Evolutionary conservation across 2,113 vertebrate species (phyloP).

Genomic region (Cyphomyrus discorhynchus): DNA sequence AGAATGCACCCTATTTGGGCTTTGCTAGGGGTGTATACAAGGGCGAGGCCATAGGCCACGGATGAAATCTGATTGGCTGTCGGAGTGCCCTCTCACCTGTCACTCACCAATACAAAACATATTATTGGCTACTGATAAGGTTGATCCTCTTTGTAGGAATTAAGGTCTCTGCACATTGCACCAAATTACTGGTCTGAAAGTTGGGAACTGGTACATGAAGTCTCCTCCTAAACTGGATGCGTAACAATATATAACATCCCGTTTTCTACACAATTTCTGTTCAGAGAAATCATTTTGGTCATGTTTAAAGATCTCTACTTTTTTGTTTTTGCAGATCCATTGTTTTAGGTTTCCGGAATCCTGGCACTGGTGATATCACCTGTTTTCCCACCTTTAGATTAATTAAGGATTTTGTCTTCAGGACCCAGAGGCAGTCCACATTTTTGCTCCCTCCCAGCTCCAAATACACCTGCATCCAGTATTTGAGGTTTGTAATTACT

Average conservation of each 20-base stretch:
- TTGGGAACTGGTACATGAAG: not conserved
- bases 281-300: not conserved
- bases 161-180: not conserved
- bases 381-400: not conserved
- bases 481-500: not conserved
- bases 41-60: not conserved
- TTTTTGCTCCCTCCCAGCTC: not conserved
- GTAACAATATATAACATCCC: not conserved
- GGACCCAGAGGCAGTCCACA: not conserved
- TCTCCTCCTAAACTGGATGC: not conserved
- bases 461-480: not conserved
- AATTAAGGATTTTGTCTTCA: not conserved
- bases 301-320: not conserved
- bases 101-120: not conserved
- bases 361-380: not conserved
- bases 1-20: not conserved
- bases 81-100: not conserved
- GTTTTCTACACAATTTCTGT: not conserved
- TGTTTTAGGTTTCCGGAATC: not conserved
- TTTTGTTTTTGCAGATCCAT: not conserved
- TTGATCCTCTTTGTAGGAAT: not conserved
- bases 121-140: not conserved
- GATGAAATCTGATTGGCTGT: not conserved
- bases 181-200: not conserved
- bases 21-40: not conserved